Percentiles rank a stretch among this genome's conserved stretches.
Evolutionary conservation across 2,797 vertebrate species (phyloP).

Genomic region (Carduelis carduelis): DNA sequence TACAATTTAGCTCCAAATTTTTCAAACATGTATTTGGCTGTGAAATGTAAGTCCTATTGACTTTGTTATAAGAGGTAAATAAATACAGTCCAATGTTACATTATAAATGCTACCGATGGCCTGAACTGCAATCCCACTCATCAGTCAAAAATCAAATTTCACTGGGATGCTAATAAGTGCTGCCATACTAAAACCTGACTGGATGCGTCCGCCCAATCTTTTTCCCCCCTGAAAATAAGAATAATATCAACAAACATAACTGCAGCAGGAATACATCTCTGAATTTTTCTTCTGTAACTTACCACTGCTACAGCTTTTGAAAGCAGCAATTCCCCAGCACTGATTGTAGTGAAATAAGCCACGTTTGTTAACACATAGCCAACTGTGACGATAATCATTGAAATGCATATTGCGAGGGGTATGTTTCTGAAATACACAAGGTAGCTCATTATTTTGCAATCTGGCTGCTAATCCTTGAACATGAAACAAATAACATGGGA

Average conservation of each 20-base stretch:
- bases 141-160: neutral
- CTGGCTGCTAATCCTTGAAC: constrained; percentile 15
- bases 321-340: constrained; percentile 85
- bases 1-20: neutral
- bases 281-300: constrained; percentile 69
- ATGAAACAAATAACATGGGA: constrained; percentile 26
- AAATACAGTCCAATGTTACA: neutral
- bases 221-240: neutral
- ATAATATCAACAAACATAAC: constrained; percentile 12
- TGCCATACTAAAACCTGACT: neutral
- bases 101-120: neutral
- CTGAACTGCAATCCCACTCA: neutral
- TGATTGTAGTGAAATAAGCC: constrained; percentile 93
- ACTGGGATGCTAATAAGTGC: accelerated
- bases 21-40: neutral
- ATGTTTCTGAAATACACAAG: constrained; percentile 85
- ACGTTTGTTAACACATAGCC: constrained; percentile 92
- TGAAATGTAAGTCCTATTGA: neutral
- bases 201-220: neutral
- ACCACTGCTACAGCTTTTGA: constrained; percentile 94
- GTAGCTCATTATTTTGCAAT: constrained; percentile 43
- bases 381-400: constrained; percentile 89
- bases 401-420: constrained; percentile 93
- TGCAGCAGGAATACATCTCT: constrained; percentile 18
- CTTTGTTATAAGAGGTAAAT: neutral